Evolutionary conservation across 2,888 invertebrate species (phyloP).

Genomic region (Thymelicus acteon): DNA sequence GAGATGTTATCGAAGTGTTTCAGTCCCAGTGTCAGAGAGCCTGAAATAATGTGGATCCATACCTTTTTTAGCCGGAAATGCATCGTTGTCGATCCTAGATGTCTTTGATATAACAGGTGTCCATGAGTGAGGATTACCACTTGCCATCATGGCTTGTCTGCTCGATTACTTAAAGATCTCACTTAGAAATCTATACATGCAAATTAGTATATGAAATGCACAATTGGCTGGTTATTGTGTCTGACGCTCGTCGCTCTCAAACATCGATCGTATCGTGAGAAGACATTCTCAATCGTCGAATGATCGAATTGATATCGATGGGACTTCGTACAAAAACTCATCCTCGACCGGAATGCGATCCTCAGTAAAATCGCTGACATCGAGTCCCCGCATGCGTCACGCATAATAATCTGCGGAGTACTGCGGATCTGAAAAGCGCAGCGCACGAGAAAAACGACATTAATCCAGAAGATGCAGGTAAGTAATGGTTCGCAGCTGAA

Average conservation of each 20-base stretch:
- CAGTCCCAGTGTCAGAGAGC: too few species aligned
- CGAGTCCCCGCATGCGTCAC: slow-evolving; percentile 17
- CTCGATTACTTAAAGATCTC: too few species aligned
- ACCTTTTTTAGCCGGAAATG: too few species aligned
- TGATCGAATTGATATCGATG: slow-evolving; percentile 22
- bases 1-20: too few species aligned
- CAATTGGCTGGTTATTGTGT: too few species aligned
- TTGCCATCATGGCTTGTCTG: too few species aligned
- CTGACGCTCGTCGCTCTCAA: background rate
- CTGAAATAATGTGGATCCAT: too few species aligned
- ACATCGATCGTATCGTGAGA: background rate
- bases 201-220: too few species aligned
- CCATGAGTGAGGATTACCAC: too few species aligned
- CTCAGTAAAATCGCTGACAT: slow-evolving; percentile 21
- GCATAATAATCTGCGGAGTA: slow-evolving; percentile 17
- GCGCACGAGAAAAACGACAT: slow-evolving; percentile 21
- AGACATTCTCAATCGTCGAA: slow-evolving; percentile 1
- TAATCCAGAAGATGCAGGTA: slow-evolving; percentile 25
- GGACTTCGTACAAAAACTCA: slow-evolving; percentile 18
- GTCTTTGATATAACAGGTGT: too few species aligned
- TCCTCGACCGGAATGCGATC: slow-evolving; percentile 15
- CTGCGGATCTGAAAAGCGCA: slow-evolving; percentile 12
- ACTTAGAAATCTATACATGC: too few species aligned
- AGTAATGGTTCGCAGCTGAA: slow-evolving; percentile 17
- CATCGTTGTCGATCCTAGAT: too few species aligned